phyloP scores from a whole-genome alignment of 2,113 vertebrate genomes.

The Varanus salvator region DNA sequence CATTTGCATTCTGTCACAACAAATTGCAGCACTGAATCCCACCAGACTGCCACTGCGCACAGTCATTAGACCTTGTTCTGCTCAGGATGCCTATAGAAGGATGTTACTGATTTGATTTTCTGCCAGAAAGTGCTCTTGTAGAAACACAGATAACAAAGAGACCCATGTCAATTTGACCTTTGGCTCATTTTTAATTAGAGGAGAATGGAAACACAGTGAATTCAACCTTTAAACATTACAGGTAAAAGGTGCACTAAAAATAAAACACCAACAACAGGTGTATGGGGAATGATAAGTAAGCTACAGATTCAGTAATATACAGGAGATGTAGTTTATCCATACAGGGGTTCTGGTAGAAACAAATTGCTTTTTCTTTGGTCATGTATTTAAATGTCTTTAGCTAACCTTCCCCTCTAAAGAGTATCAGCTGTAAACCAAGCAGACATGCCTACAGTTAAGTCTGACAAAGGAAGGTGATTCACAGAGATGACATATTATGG shows the following conservation, averaged over 20 bases:
- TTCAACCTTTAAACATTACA: not conserved
- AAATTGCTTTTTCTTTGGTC: not conserved
- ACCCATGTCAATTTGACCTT: not conserved
- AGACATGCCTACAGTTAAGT: not conserved
- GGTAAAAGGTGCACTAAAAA: rapidly evolving
- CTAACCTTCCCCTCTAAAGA: not conserved
- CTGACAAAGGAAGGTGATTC: not conserved
- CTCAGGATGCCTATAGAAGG: conserved; percentile 3
- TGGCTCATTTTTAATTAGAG: not conserved
- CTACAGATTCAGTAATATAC: not conserved
- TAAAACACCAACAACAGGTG: not conserved
- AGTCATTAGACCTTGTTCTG: conserved; percentile 15
- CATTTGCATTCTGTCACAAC: not conserved
- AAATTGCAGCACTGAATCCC: not conserved
- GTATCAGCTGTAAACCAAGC: not conserved
- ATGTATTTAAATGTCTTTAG: rapidly evolving
- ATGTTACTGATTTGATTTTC: not conserved
- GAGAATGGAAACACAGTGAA: not conserved
- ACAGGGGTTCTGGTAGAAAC: not conserved
- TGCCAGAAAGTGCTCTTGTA: not conserved
- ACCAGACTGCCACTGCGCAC: not conserved
- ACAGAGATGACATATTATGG: conserved; percentile 1
- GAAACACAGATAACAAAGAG: not conserved
- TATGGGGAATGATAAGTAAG: not conserved
- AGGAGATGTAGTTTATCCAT: not conserved